Evolutionary conservation across 1,140 invertebrate species (phyloP).

Genomic region (Zaprionus gabonicus): DNA sequence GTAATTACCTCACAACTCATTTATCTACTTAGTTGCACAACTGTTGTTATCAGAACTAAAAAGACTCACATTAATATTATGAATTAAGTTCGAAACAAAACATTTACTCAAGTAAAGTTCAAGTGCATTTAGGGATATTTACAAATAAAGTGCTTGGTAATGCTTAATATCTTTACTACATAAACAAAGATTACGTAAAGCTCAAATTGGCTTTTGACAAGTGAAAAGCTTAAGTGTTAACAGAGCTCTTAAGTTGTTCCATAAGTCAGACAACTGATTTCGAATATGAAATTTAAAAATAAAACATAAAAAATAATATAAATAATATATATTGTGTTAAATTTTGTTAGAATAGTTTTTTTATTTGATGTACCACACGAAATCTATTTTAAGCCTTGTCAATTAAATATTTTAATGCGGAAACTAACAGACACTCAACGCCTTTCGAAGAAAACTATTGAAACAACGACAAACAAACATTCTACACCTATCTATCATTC

Average conservation of each 20-base stretch:
- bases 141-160: constrained; percentile 15
- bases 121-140: background rate
- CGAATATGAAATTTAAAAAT: background rate
- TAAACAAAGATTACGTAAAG: background rate
- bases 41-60: background rate
- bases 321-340: background rate
- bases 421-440: constrained; percentile 1
- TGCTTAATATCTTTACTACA: constrained; percentile 19
- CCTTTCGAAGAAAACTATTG: background rate
- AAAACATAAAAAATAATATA: background rate
- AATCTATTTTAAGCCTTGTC: background rate
- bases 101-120: background rate
- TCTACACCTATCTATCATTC: constrained; percentile 29
- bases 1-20: background rate
- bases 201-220: constrained; percentile 8
- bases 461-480: constrained; percentile 22
- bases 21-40: background rate
- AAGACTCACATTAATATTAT: background rate
- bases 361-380: background rate
- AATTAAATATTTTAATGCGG: constrained; percentile 1
- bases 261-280: constrained; percentile 7
- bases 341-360: background rate
- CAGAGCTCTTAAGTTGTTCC: background rate
- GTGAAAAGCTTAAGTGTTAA: constrained; percentile 17
- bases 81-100: background rate